Conservation (phyloP, 2,113 vertebrate species). For the Dermatemys mawii region DNA sequence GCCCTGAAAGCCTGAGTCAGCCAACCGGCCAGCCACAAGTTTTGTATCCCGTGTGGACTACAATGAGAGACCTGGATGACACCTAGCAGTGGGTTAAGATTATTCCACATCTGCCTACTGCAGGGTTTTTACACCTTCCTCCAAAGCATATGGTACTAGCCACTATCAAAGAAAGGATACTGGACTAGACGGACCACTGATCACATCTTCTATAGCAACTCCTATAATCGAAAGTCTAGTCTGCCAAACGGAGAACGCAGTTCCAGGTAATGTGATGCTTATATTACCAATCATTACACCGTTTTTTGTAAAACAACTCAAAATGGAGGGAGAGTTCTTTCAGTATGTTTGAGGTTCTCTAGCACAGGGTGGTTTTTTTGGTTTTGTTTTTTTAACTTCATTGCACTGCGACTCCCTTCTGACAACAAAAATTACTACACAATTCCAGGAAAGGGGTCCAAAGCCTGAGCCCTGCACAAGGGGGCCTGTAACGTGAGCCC, state of each 20-base stretch:
- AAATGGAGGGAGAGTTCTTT: not conserved
- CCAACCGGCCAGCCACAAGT: not conserved
- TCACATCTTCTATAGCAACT: fast-evolving
- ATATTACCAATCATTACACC: fast-evolving
- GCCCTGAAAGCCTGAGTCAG: not conserved
- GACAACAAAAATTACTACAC: too few species aligned
- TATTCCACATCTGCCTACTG: not conserved
- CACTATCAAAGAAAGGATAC: fast-evolving
- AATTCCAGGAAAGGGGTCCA: too few species aligned
- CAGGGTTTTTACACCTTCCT: not conserved
- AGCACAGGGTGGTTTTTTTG: too few species aligned
- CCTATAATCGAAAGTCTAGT: fast-evolving
- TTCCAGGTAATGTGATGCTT: fast-evolving
- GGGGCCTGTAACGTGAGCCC: too few species aligned
- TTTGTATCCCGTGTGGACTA: not conserved
- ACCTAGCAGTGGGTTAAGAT: not conserved
- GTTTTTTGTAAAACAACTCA: fast-evolving
- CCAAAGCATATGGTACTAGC: fast-evolving
- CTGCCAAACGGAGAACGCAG: fast-evolving
- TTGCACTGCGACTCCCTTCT: too few species aligned
- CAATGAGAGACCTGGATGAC: not conserved
- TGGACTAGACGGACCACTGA: fast-evolving
- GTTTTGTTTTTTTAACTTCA: too few species aligned
- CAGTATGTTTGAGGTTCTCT: not conserved
- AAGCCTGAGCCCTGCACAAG: too few species aligned